Evolutionary conservation across 2,113 vertebrate genomes (phyloP), one percentile per base, ranked within the genome.

Genomic region (Galemys pyrenaicus): DNA sequence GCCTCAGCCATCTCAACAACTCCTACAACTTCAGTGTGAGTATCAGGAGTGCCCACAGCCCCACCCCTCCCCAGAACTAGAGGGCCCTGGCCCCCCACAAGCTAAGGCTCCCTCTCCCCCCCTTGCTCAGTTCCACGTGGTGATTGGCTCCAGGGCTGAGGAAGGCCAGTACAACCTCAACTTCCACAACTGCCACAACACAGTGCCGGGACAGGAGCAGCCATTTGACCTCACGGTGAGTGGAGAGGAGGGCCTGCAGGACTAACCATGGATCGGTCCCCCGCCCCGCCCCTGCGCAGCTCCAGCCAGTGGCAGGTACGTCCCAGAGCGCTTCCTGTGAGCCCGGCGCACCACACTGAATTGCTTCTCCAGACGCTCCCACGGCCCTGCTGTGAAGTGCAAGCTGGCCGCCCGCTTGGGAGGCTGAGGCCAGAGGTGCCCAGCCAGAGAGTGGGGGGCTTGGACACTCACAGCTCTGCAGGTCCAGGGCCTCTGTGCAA

Each of bases 1-100:
- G 67, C 32, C 96, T 99, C 92, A 85, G 85, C 35, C 97, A 97
- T 71, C 5, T 67, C 0, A 96, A 97, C 0, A 95, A 92, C 79
- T 95, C 97, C 46, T 99, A 99, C 97, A 98, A 96, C 97, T 99
- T 99, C 96, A 98, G 96, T 0, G 99, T 99, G 94, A 99, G 99
- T 95, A 35, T 75, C 54, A 5, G 4, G 71, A 2, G 28, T 2
- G 0, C 46, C 75, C 0, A 0, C 0, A 0, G 41, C 37, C 22
- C 35, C 37, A 0, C 26, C 44, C 0, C 1, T 9, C 62, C 26
- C 2, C 15, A 2, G 49, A 2, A 12, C 5, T 39, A 32, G 5
- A 26, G 35, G 35, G 17, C 65, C 71, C 46, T 20, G 6, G 20
- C 37, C 24, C 0, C 46, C 26, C 46, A 65, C 49, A 17, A 1